These are phyloP conservation scores for Stenichneumon culpator DNA, from an alignment of 2,888 invertebrate species.

Conservation along the genomic window DNA sequence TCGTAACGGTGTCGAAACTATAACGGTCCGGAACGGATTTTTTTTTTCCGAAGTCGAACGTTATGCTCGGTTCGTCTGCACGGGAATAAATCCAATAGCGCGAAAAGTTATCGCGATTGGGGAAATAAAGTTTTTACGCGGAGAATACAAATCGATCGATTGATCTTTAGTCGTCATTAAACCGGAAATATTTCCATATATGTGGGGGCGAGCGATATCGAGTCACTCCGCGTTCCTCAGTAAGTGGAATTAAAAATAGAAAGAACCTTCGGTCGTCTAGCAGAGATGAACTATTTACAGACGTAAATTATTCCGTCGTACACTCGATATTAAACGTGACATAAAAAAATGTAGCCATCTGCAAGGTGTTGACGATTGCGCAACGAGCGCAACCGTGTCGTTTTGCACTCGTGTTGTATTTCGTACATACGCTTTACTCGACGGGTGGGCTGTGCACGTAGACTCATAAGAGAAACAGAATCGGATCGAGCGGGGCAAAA, in stretches of 20 bases:
- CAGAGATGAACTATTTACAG: neutral
- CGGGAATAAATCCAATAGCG: conserved; percentile 6
- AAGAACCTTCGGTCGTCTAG: neutral
- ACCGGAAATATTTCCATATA: neutral
- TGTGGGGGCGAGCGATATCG: neutral
- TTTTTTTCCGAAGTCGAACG: neutral
- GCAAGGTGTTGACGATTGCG: conserved; percentile 50
- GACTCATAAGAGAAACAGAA: too few species aligned
- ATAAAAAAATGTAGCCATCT: conserved; percentile 34
- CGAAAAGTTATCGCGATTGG: neutral
- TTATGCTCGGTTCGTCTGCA: neutral
- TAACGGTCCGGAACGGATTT: conserved; percentile 22
- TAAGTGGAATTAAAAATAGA: neutral
- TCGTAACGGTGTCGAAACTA: neutral
- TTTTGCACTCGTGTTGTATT: neutral
- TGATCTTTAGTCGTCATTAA: neutral
- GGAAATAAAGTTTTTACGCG: neutral
- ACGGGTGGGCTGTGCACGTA: too few species aligned
- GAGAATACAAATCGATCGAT: conserved; percentile 8
- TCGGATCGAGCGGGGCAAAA: too few species aligned
- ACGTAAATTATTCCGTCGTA: conserved; percentile 5
- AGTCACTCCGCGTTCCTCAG: neutral
- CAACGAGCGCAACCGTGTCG: neutral
- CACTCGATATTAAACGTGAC: conserved; percentile 10
- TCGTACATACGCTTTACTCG: neutral